Evolutionary conservation across 2,113 vertebrate species (phyloP), one percentile per base, ranked within the genome.

Genomic region (Solea senegalensis): DNA sequence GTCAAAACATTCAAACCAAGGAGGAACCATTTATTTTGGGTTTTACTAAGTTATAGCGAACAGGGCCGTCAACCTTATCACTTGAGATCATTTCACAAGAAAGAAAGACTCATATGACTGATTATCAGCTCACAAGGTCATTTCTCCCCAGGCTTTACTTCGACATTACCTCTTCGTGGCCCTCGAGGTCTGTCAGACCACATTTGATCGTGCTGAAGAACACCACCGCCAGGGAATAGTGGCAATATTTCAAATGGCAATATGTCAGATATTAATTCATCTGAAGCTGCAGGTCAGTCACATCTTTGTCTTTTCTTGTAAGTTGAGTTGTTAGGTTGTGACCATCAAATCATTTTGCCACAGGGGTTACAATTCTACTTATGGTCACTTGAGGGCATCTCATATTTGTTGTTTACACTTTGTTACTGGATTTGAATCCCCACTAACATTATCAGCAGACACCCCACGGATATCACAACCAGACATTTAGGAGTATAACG

Each of bases 121-220:
- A 74, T 52, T 58, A 50, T 13, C 45, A 60, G 43, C 67, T 27
- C 28, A 12, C 68, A 43, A 58, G 48, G 52, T 54, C 51, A 51
- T n/a, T n/a, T 8, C 45, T 48, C 40, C 40, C 15, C 49, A 71
- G 44, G 65, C 49, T 45, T n/a, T 3, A 45, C 9, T 40, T 69
- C 54, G 28, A 76, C 69, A 55, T 65, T 41, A 50, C 71, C 15
- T 61, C 66, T 34, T 43, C 56, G 27, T 14, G 34, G 72, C 48
- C 26, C 21, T 55, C 46, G 2, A 63, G 62, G 49, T 69, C 74
- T 74, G 78, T 74, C 80, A 74, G 61, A 69, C 44, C 43, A 58
- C 46, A 68, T 81, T 78, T 78, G 68, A 48, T 79, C 72, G 50
- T 15, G 43, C 40, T 70, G 72, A 76, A 60, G 70, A 66, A 80